Evolutionary conservation across 2,888 invertebrate species (phyloP).

Genomic region (Troglohyphantes excavatus): DNA sequence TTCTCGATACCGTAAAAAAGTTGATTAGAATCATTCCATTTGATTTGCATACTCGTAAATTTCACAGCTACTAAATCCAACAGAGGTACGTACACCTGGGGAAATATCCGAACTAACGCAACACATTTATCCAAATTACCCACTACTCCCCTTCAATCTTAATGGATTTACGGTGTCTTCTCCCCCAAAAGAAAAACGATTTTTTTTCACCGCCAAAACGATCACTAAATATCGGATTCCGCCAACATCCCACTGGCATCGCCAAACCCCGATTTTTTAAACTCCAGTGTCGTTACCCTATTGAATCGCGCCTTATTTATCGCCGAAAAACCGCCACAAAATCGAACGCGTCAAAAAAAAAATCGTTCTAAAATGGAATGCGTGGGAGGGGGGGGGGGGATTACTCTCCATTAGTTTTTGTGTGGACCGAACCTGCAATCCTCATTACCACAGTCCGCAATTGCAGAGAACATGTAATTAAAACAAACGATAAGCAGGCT

Average conservation of each 20-base stretch:
- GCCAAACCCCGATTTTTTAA: not conserved
- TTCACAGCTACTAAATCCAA: too few species aligned
- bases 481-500: constrained; percentile 53
- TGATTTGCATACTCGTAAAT: too few species aligned
- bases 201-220: not conserved
- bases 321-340: not conserved
- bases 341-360: too few species aligned
- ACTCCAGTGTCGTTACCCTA: not conserved
- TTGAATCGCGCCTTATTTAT: not conserved
- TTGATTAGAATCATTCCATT: too few species aligned
- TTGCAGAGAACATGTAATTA: constrained; percentile 54
- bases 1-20: too few species aligned
- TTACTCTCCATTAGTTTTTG: not conserved
- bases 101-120: too few species aligned
- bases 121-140: too few species aligned
- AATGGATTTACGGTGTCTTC: too few species aligned
- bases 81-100: too few species aligned
- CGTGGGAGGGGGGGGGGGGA: too few species aligned
- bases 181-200: not conserved
- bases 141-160: too few species aligned
- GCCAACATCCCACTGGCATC: not conserved
- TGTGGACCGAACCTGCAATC: not conserved
- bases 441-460: not conserved
- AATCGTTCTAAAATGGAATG: too few species aligned
- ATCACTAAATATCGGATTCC: not conserved